Evolutionary conservation across 2,888 invertebrate species (phyloP), one percentile per base, ranked within the genome.

Genomic region (Xanthorhoe designata): DNA sequence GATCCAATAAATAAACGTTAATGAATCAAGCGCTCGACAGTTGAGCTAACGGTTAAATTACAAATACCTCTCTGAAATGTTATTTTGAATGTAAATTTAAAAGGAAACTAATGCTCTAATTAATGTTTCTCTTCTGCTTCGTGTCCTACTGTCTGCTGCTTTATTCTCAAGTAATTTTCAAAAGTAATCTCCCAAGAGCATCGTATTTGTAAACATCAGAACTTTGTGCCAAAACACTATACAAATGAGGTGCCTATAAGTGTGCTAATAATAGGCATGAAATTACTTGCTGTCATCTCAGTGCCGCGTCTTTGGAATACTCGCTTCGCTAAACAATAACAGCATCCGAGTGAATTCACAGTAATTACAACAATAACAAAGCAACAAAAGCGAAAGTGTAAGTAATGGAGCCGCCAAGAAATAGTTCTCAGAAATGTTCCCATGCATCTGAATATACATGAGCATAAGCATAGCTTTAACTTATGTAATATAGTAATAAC

Each of bases 1-100:
- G 77, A 78, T 78, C 78, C 78, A 80, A 82, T 88, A 85, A 85
- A 88, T 84, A 83, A 84, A 80, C 78, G 78, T 74, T 83, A 82
- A 83, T 85, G 80, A 86, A 84, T 86, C 82, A 81, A 79, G 77
- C 66, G 78, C 78, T 74, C 74, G 78, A 78, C 82, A 78, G 77
- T 75, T 73, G 70, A 71, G 78, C 75, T 77, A 69, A 76, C 66
- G 68, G 76, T 77, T 76, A 77, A 77, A 83, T 81, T 81, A 73
- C 69, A 79, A 79, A 79, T 79, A 74, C 76, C 76, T 76, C 60
- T 42, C 38, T 15, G 57, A 55, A 63, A 69, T 64, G 65, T 62
- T 70, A 61, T 68, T 70, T 52, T 58, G 61, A 59, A 15, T 19
- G 61, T 62, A 67, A 62, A 65, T 66, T 68, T 69, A 58, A 68